Evolutionary conservation across 2,113 vertebrate genomes (phyloP).

Genomic region (Dromiciops gliroides): DNA sequence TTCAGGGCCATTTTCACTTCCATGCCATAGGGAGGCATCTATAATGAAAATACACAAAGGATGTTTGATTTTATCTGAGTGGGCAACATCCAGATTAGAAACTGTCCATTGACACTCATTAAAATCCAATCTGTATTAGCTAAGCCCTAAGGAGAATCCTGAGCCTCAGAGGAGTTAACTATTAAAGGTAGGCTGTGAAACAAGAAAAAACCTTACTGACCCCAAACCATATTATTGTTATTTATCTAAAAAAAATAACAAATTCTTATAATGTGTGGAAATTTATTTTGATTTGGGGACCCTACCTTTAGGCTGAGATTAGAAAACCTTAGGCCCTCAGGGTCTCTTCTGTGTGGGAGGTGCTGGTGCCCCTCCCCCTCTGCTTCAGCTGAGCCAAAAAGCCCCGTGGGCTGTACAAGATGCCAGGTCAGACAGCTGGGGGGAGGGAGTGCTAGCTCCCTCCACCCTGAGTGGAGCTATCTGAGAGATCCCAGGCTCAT

Average conservation of each 20-base stretch:
- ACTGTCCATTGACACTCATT: neutral
- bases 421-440: no score
- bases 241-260: neutral
- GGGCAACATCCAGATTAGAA: neutral
- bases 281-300: no score
- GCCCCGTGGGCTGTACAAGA: no score
- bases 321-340: no score
- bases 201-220: neutral
- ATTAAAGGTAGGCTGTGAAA: neutral
- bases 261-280: neutral
- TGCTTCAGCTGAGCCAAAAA: no score
- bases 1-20: neutral
- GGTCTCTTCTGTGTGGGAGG: no score
- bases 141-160: neutral
- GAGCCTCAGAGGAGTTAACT: neutral
- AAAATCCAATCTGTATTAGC: neutral
- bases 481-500: no score
- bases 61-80: neutral
- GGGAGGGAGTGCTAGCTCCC: no score
- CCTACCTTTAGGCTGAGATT: no score
- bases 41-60: neutral
- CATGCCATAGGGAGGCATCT: neutral
- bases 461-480: no score
- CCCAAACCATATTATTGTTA: neutral
- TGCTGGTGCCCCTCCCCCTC: no score